Conservation (phyloP, 2,797 vertebrate genomes). For the Bovichtus diacanthus region DNA sequence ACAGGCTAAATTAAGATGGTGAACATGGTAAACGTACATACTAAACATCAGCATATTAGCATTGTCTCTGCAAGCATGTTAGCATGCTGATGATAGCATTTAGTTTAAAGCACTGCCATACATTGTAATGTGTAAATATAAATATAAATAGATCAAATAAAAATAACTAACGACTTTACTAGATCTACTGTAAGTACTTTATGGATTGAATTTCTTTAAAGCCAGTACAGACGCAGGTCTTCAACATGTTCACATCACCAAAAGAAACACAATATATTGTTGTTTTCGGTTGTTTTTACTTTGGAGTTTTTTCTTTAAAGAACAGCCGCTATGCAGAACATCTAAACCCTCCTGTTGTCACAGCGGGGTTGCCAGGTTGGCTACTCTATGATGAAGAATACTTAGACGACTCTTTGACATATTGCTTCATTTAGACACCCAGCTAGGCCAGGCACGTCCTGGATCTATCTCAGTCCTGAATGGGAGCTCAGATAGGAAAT, state of each 20-base stretch:
- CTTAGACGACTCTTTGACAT: not conserved
- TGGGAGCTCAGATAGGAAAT: not conserved
- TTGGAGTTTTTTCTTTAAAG: not conserved
- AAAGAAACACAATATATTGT: not conserved
- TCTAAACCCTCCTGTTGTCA: not conserved
- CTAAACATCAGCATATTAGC: not conserved
- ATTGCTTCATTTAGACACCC: not conserved
- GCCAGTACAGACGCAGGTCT: not conserved
- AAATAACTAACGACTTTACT: too few relatives aligned
- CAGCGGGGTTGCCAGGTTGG: conserved; percentile 1
- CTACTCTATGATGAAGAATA: not conserved
- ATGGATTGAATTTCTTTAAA: not conserved
- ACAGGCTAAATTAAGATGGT: too few relatives aligned
- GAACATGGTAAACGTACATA: too few relatives aligned
- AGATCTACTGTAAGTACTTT: too few relatives aligned
- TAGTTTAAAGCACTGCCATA: too few relatives aligned
- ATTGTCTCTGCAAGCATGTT: not conserved
- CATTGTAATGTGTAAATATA: not conserved
- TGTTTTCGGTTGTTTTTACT: not conserved
- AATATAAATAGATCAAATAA: too few relatives aligned
- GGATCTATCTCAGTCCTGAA: not conserved
- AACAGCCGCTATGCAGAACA: not conserved
- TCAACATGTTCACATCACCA: not conserved
- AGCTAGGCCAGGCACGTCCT: not conserved
- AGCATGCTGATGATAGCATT: too few relatives aligned